Conservation (phyloP, 2,113 vertebrate genomes). For the Cyprinodon brontotheroides region DNA sequence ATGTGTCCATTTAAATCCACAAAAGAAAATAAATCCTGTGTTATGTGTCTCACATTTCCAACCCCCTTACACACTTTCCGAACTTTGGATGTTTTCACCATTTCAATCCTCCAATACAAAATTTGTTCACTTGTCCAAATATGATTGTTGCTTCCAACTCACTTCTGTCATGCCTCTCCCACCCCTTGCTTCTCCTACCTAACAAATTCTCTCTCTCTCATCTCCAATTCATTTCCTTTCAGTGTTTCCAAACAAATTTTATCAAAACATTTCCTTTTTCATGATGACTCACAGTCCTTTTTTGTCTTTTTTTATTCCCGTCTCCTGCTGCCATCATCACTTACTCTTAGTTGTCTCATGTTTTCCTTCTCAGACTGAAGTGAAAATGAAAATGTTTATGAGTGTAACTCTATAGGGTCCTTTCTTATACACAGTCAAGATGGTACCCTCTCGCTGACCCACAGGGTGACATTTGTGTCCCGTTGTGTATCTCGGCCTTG, state of each 20-base stretch:
- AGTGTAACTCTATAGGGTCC: slow-evolving; percentile 28
- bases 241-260: slow-evolving; percentile 37
- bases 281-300: slow-evolving; percentile 27
- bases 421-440: slow-evolving; percentile 15
- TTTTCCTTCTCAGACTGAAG: slow-evolving; percentile 50
- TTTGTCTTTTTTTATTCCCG: slow-evolving; percentile 25
- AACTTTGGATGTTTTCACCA: slow-evolving; percentile 55
- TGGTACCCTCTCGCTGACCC: slow-evolving; percentile 32
- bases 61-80: slow-evolving; percentile 44
- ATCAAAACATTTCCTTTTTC: slow-evolving; percentile 26
- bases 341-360: slow-evolving; percentile 49
- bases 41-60: slow-evolving; percentile 49
- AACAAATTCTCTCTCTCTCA: slow-evolving; percentile 27
- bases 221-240: slow-evolving; percentile 21
- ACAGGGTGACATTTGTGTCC: slow-evolving; percentile 50
- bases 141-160: slow-evolving; percentile 33
- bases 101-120: slow-evolving; percentile 22
- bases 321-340: slow-evolving; percentile 33
- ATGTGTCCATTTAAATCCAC: slow-evolving; percentile 39
- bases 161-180: slow-evolving; percentile 31
- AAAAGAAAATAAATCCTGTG: slow-evolving; percentile 41
- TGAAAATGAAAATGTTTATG: slow-evolving; percentile 19
- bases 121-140: slow-evolving; percentile 30
- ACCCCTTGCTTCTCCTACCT: slow-evolving; percentile 18
- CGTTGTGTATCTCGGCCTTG: slow-evolving; percentile 28